These are phyloP conservation scores for Ashinkailepas kermadecensis DNA, from an alignment of 2,888 invertebrate species.

Conservation along the genomic window DNA sequence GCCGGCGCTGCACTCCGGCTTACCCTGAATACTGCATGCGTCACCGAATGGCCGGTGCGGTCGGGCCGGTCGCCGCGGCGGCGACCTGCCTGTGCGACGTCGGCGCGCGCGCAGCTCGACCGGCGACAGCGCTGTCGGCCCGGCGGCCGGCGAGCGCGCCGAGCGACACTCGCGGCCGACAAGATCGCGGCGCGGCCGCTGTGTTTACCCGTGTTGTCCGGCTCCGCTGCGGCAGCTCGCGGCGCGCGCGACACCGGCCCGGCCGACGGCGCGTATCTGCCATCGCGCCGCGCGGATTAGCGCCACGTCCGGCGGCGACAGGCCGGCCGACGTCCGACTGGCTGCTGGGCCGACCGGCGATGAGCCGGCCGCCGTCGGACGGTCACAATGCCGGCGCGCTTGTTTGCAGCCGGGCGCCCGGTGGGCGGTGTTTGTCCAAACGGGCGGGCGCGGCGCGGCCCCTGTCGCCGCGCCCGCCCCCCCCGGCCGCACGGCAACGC, in stretches of 20 bases:
- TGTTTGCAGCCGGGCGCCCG: not conserved
- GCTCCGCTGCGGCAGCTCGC: no score
- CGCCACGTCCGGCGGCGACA: not conserved
- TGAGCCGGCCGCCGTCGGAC: not conserved
- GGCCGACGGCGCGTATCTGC: not conserved
- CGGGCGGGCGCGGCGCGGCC: not conserved
- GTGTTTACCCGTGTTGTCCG: not conserved
- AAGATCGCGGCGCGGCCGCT: not conserved
- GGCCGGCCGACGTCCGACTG: not conserved
- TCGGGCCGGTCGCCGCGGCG: not conserved
- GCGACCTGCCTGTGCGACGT: not conserved
- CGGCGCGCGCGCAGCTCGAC: not conserved
- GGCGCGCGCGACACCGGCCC: not conserved
- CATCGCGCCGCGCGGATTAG: not conserved
- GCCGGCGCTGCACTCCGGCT: not conserved
- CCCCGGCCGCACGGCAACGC: not conserved
- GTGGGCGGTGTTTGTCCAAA: slow-evolving; percentile 14
- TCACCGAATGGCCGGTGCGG: no score
- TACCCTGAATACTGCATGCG: not conserved
- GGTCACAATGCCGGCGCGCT: not conserved
- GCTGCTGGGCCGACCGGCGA: not conserved
- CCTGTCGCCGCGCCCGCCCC: not conserved
- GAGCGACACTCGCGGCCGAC: not conserved
- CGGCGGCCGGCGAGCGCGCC: not conserved
- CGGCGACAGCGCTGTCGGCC: not conserved